Evolutionary conservation across 2,113 vertebrate genomes (phyloP), one percentile per base, ranked within the genome.

Genomic region (Channa argus): DNA sequence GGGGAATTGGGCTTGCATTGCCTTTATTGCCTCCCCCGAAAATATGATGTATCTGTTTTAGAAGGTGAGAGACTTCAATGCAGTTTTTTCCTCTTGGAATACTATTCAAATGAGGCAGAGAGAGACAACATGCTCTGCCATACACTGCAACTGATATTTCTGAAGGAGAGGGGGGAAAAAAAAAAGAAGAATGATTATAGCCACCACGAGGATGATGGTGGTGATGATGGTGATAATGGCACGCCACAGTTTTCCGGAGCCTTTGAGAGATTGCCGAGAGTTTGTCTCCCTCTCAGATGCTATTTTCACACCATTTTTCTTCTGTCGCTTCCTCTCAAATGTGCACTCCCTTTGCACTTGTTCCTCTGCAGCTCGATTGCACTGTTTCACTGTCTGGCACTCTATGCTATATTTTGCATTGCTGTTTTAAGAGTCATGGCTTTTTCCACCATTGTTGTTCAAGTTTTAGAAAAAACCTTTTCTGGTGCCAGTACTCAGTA

Each of bases 21-120:
- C 87, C 84, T 88, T 88, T 90, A 83, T 88, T 92, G 83, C 81
- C 85, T 87, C 81, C 78, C 87, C 69, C 68, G 77, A 69, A 90
- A 86, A 87, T 83, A 82, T 86, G 84, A 91, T 85, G 72, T 77
- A 77, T 91, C 81, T 87, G 81, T 83, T 88, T 83, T 65, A 69
- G 78, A 69, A 68, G 83, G 79, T 80, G 82, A 84, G 63, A 75
- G 51, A 53, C 62, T 82, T 84, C 66, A 58, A 38, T 3, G 7
- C 63, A 15, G 39, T 72, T 53, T 79, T 49, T 64, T 79, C 43
- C 49, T 64, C 6, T 6, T 55, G 80, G 77, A 70, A 65, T 77
- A 80, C 51, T 79, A 84, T 89, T 86, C 43, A 89, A 87, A 92
- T 87, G 80, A 87, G 79, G 65, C 71, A 2, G 64, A 74, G 66